phyloP scores from a whole-genome alignment of 2,888 invertebrate species.

The Drosophila neotestacea region DNA sequence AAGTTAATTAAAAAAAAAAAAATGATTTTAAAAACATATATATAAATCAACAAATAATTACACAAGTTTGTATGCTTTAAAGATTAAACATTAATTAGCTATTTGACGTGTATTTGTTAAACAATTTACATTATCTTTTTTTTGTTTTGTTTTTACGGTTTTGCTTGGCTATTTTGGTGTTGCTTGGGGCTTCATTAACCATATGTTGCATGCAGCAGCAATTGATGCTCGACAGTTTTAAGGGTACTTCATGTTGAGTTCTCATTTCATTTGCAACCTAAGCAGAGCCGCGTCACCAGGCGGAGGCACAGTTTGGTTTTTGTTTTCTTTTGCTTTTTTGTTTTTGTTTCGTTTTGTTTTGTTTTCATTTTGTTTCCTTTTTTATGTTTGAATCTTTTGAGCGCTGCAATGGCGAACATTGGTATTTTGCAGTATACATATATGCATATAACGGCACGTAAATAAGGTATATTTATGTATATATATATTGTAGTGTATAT shows the following conservation, averaged over 20 bases:
- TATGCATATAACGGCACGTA: constrained; percentile 24
- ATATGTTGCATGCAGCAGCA: constrained; percentile 1
- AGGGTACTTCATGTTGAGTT: constrained; percentile 1
- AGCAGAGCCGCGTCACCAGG: constrained; percentile 20
- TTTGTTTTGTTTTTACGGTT: no score
- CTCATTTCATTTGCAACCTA: constrained; percentile 15
- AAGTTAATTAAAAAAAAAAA: constrained; percentile 36
- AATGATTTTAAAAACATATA: background rate
- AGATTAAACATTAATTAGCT: constrained; percentile 65
- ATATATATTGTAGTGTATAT: background rate
- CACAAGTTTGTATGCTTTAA: constrained; percentile 26
- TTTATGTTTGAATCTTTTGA: constrained; percentile 43
- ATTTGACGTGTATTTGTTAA: constrained; percentile 64
- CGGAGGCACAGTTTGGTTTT: constrained; percentile 61
- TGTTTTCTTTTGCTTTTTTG: constrained; percentile 9
- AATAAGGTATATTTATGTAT: constrained; percentile 10
- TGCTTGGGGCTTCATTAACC: constrained; percentile 5
- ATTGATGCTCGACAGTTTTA: background rate
- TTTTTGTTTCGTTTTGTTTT: constrained; percentile 18
- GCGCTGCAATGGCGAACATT: constrained; percentile 52
- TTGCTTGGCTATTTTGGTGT: constrained; percentile 36
- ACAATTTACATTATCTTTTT: constrained; percentile 59
- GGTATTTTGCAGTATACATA: constrained; percentile 29
- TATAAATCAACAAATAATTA: constrained; percentile 55
- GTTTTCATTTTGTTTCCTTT: constrained; percentile 30